Evolutionary conservation across 2,113 vertebrate genomes (phyloP).

Genomic region (Alouatta palliata): DNA sequence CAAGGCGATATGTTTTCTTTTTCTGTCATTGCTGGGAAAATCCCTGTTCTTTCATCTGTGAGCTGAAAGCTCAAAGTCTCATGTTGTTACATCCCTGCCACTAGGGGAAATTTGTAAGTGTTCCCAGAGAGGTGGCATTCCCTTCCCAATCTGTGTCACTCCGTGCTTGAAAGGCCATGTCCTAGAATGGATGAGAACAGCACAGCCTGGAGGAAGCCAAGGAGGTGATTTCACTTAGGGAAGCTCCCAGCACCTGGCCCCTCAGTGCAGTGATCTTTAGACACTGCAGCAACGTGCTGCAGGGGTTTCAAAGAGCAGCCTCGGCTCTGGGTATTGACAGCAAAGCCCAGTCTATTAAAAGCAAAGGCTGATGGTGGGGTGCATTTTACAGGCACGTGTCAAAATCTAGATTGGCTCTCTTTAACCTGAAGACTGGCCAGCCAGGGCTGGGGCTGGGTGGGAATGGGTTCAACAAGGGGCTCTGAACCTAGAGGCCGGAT

Average conservation of each 20-base stretch:
- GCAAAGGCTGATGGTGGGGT: accelerated
- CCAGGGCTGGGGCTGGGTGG: not conserved
- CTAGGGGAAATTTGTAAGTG: conserved; percentile 36
- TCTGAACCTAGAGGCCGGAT: not conserved
- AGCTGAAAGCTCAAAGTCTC: conserved; percentile 49
- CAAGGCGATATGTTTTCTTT: not conserved
- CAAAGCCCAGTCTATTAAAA: not conserved
- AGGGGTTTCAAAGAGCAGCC: not conserved
- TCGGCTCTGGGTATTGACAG: not conserved
- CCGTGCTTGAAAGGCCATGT: conserved; percentile 8
- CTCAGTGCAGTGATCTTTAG: not conserved
- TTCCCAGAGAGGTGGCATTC: not conserved
- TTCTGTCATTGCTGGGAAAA: conserved; percentile 46
- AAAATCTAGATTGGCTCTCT: not conserved
- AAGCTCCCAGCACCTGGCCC: not conserved
- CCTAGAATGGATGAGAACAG: not conserved
- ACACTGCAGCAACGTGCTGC: not conserved
- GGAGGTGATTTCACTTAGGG: not conserved
- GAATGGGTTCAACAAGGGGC: not conserved
- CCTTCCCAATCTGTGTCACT: not conserved
- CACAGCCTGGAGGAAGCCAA: not conserved
- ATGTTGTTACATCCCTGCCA: conserved; percentile 28
- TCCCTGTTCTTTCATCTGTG: conserved; percentile 55
- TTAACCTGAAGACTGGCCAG: not conserved
- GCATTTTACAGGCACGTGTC: not conserved